Percentiles rank a stretch among this genome's conserved stretches.
Conservation (phyloP, 2,888 invertebrate species). For the Myathropa florea region DNA sequence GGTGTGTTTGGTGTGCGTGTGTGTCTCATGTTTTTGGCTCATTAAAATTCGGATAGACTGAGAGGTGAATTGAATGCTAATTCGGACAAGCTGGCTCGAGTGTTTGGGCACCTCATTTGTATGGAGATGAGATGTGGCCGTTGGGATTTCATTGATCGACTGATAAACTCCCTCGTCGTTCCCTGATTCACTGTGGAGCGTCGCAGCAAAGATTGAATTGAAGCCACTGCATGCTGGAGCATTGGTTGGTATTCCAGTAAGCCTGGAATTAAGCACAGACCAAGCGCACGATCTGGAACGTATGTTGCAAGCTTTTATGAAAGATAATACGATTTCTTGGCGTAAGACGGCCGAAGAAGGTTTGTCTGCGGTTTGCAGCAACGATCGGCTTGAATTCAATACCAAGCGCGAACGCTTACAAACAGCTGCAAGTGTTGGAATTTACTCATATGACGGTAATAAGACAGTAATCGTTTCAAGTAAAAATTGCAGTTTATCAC, state of each 20-base stretch:
- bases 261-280: not conserved
- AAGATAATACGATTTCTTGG: not conserved
- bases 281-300: not conserved
- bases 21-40: not conserved
- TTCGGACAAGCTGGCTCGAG: not conserved
- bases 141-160: not conserved
- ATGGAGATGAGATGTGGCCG: not conserved
- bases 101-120: slow-evolving; percentile 4
- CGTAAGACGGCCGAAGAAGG: not conserved
- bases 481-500: too few species aligned
- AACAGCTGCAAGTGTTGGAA: not conserved
- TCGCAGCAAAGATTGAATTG: not conserved
- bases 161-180: not conserved
- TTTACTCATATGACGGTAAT: too few species aligned
- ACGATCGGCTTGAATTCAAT: not conserved
- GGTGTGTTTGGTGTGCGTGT: not conserved
- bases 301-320: not conserved
- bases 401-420: not conserved
- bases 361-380: not conserved
- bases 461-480: too few species aligned
- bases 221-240: not conserved
- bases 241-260: not conserved
- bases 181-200: not conserved
- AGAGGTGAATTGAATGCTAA: slow-evolving; percentile 1
- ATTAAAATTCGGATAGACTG: slow-evolving; percentile 7